These are phyloP conservation scores for Pempheris klunzingeri DNA, from an alignment of 2,797 vertebrate genomes.

Conservation along the genomic window DNA sequence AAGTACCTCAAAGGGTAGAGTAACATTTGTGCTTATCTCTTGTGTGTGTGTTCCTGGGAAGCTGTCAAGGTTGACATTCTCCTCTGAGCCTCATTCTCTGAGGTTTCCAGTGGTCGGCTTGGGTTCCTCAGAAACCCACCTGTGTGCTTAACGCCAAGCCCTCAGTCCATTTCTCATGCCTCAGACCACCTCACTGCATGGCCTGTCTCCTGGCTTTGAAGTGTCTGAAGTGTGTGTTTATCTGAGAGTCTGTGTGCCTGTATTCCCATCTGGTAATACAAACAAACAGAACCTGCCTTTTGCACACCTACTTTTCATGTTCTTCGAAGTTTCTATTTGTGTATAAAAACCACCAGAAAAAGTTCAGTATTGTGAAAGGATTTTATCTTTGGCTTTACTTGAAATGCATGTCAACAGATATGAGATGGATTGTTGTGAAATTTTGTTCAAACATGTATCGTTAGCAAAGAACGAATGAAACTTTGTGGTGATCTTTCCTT, in stretches of 20 bases:
- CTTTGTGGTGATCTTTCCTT: neutral
- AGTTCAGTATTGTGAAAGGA: neutral
- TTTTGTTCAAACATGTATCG: no score
- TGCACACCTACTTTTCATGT: neutral
- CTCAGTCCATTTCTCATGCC: constrained; percentile 27
- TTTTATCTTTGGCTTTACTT: neutral
- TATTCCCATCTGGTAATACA: constrained; percentile 9
- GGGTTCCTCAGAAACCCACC: constrained; percentile 61
- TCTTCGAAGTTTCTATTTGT: neutral
- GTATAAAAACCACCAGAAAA: neutral
- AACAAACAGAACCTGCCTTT: neutral
- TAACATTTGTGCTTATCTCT: constrained; percentile 32
- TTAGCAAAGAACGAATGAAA: no score
- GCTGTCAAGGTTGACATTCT: constrained; percentile 61
- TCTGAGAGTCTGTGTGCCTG: constrained; percentile 12
- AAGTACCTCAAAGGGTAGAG: constrained; percentile 56
- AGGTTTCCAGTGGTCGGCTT: constrained; percentile 55
- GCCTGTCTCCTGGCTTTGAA: constrained; percentile 51
- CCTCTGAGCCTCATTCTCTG: constrained; percentile 46
- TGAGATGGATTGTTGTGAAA: no score
- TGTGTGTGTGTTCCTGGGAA: constrained; percentile 26
- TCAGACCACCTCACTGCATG: neutral
- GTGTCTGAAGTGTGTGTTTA: constrained; percentile 21
- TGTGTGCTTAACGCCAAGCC: constrained; percentile 28
- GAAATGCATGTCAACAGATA: neutral